These are phyloP conservation scores for Troides helena DNA, from an alignment of 2,888 invertebrate genomes.

Conservation along the genomic window DNA sequence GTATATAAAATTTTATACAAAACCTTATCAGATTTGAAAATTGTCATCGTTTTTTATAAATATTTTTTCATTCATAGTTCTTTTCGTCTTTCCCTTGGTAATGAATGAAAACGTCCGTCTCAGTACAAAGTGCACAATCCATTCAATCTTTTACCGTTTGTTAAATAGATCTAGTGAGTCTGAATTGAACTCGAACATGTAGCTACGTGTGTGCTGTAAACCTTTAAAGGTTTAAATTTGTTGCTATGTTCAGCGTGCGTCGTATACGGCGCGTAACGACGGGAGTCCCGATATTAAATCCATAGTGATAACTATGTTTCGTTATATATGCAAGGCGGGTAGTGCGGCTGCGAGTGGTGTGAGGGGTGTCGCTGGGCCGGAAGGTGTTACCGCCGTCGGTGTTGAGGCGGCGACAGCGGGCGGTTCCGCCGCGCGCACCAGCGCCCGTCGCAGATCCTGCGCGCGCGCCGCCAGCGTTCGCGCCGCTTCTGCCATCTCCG, in stretches of 20 bases:
- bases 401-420: slow-evolving; percentile 51
- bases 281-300: not conserved
- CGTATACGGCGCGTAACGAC: not conserved
- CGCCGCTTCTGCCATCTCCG: slow-evolving; percentile 96
- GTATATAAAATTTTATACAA: not conserved
- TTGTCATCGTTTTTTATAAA: not conserved
- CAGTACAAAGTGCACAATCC: not conserved
- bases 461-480: slow-evolving; percentile 92
- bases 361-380: slow-evolving; percentile 57
- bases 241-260: not conserved
- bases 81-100: not conserved
- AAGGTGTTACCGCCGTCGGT: slow-evolving; percentile 56
- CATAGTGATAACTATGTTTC: not conserved
- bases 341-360: slow-evolving; percentile 65
- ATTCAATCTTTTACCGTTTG: too few relatives aligned
- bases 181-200: not conserved
- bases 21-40: not conserved
- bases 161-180: too few relatives aligned
- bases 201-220: not conserved
- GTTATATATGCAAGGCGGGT: slow-evolving; percentile 64
- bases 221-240: not conserved
- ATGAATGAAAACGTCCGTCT: not conserved
- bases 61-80: not conserved
- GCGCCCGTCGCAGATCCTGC: slow-evolving; percentile 86
- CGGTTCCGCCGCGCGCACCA: slow-evolving; percentile 84